Evolutionary conservation across 1,140 invertebrate species (phyloP).

Genomic region (Theocolax elegans): DNA sequence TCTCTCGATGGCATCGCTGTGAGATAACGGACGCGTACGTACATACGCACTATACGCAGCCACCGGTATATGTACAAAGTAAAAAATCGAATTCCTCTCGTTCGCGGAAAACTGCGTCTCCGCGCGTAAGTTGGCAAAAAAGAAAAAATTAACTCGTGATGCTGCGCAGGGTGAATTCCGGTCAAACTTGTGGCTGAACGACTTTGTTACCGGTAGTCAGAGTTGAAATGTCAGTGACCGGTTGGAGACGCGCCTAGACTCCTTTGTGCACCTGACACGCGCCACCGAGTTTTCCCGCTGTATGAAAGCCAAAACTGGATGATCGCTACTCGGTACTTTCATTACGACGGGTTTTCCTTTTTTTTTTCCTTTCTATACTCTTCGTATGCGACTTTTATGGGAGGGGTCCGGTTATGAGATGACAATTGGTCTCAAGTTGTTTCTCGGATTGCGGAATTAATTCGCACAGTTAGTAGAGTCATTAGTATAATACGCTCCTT

Average conservation of each 20-base stretch:
- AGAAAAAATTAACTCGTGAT: constrained; percentile 8
- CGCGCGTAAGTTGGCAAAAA: background rate
- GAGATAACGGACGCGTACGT: constrained; percentile 18
- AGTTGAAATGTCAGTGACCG: constrained; percentile 60
- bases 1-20: constrained; percentile 15
- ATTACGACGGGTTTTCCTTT: background rate
- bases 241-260: background rate
- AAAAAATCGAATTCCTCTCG: background rate
- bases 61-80: background rate
- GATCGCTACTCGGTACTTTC: background rate
- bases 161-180: constrained; percentile 52
- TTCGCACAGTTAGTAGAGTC: no score
- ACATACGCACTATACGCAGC: background rate
- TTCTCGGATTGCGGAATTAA: no score
- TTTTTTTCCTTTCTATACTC: constrained; percentile 22
- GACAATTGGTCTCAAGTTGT: no score
- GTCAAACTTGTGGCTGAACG: constrained; percentile 60
- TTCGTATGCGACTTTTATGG: no score
- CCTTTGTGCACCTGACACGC: background rate
- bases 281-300: background rate
- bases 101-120: background rate
- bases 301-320: constrained; percentile 2
- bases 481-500: no score
- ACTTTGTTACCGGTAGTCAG: constrained; percentile 24
- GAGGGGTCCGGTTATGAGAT: no score